Conservation (phyloP, 2,797 vertebrate genomes). For the Dicrostonyx torquatus region DNA sequence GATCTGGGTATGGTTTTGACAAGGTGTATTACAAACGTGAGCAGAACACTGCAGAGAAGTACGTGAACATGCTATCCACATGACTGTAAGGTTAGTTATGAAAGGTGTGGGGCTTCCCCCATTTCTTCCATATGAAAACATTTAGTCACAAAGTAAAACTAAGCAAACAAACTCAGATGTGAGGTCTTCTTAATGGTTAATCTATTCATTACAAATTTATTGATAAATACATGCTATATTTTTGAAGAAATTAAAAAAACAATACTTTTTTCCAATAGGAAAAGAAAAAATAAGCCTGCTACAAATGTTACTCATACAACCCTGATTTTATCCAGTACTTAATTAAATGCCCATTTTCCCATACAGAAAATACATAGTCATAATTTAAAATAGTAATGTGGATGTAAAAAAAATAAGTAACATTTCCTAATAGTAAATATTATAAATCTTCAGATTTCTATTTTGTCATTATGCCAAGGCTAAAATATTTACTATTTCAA, state of each 20-base stretch:
- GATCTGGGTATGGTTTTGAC: neutral
- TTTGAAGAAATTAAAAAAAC: neutral
- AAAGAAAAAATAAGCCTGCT: neutral
- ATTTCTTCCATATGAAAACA: neutral
- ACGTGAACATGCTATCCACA: neutral
- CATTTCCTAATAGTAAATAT: constrained; percentile 22
- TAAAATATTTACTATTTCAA: constrained; percentile 50
- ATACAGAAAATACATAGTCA: neutral
- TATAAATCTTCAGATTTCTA: neutral
- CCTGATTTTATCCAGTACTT: neutral
- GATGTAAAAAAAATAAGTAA: neutral
- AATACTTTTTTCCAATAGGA: neutral
- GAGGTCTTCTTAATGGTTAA: neutral
- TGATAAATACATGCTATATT: neutral
- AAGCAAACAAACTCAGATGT: neutral
- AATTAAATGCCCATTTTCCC: neutral
- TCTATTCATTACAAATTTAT: neutral
- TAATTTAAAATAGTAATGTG: neutral
- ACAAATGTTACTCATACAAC: neutral
- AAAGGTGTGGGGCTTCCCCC: neutral
- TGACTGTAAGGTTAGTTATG: neutral
- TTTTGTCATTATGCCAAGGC: neutral
- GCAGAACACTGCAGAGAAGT: neutral
- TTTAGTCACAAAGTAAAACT: neutral
- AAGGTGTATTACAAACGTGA: neutral